Percentiles rank a stretch among this genome's conserved stretches.
Conservation (phyloP, 64 coral and sea anemone species). For the Hydrozoanthus tunicans region DNA sequence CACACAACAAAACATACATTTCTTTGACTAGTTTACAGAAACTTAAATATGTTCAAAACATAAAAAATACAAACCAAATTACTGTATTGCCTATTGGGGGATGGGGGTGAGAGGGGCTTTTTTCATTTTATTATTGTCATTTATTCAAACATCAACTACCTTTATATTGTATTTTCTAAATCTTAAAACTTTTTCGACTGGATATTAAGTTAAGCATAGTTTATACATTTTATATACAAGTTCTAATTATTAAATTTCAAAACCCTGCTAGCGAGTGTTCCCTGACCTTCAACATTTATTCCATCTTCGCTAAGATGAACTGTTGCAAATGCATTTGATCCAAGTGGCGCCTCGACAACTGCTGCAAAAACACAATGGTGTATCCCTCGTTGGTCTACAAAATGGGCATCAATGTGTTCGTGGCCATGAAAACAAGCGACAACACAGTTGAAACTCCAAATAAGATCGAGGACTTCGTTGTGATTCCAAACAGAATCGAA, state of each 20-base stretch:
- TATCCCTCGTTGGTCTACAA: slow-evolving; percentile 58
- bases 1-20: not conserved
- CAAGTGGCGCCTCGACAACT: slow-evolving; percentile 62
- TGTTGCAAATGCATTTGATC: slow-evolving; percentile 83
- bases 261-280: slow-evolving; percentile 42
- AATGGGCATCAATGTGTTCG: slow-evolving; percentile 55
- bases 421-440: slow-evolving; percentile 76
- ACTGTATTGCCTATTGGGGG: too few species aligned
- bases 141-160: not conserved
- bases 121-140: too few species aligned
- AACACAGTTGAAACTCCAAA: slow-evolving; percentile 63
- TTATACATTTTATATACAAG: not conserved
- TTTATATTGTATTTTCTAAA: not conserved
- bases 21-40: not conserved
- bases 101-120: too few species aligned
- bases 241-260: slow-evolving; percentile 54
- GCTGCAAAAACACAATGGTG: slow-evolving; percentile 76
- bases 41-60: not conserved
- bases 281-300: slow-evolving; percentile 77
- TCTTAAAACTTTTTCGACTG: not conserved
- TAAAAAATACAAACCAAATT: not conserved
- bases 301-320: slow-evolving; percentile 64
- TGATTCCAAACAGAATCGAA: slow-evolving; percentile 69
- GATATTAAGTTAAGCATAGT: not conserved
- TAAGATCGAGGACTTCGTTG: slow-evolving; percentile 59